Evolutionary conservation across 2,888 invertebrate species (phyloP), one percentile per base, ranked within the genome.

Genomic region (Sarcophaga carnaria): DNA sequence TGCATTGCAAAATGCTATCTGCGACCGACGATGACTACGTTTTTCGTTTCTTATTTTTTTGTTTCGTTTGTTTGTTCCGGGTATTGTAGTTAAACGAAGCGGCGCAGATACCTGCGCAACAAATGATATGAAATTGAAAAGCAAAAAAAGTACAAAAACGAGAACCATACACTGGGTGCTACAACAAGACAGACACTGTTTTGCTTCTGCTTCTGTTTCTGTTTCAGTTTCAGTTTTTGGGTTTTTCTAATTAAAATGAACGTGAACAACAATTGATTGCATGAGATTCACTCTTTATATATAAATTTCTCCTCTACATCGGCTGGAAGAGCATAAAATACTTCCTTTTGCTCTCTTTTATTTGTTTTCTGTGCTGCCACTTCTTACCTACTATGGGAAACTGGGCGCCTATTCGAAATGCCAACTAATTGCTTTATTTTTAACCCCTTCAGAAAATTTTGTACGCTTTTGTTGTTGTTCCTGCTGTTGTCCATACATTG

Each of bases 401-500:
- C 89, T 89, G 89, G 78, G 89, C 86, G 88, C 89, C 89, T 89
- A 88, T 89, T 89, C 89, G 88, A 89, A 89, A 88, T 86, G 87
- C 88, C 89, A 89, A 89, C 89, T 89, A 89, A 89, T 89, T 89
- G 89, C 88, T 89, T 54, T 89, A 92, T 87, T 92, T 92, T 91
- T 92, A 92, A 92, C 92, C 92, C 91, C 91, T 91, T 92, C 90
- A 91, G 91, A 88, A 82, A 66, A 17, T 49, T 14, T 72, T 75
- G 66, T 79, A 76, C 66, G 72, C 78, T 79, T 67, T 78, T 80
- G 80, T 86, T 83, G 84, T 82, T 63, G 81, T 80, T 80, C 74
- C 83, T 83, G 84, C 80, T 63, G 81, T 79, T 78, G 85, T 37
- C 71, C 80, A 87, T 88, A 79, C 88, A 88, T 83, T 89, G 90